A percentile compares a stretch with the other conserved stretches of the same genome.
Evolutionary conservation across 2,888 invertebrate genomes (phyloP).

Genomic region (Omphaloscelis lunosa): DNA sequence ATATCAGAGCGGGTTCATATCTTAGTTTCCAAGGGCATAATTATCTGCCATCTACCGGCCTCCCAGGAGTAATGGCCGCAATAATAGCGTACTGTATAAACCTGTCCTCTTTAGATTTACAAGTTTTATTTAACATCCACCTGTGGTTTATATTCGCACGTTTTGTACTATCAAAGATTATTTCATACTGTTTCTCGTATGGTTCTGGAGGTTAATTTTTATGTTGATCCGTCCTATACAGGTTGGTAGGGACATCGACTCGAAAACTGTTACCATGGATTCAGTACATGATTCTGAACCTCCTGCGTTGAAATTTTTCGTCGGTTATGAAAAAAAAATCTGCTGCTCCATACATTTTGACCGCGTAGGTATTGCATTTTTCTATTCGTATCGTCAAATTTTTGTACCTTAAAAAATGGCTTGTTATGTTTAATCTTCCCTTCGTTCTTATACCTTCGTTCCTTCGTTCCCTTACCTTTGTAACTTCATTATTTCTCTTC

Average conservation of each 20-base stretch:
- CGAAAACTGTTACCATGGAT: too few species aligned
- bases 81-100: slow-evolving; percentile 32
- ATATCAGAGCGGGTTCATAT: slow-evolving; percentile 9
- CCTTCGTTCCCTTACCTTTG: too few species aligned
- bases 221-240: background rate
- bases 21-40: slow-evolving; percentile 34
- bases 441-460: too few species aligned
- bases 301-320: too few species aligned
- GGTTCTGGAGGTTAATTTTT: slow-evolving; percentile 35
- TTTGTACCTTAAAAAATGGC: background rate
- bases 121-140: slow-evolving; percentile 38
- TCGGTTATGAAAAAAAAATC: too few species aligned
- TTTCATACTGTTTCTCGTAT: background rate
- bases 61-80: slow-evolving; percentile 30
- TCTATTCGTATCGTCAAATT: background rate
- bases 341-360: too few species aligned
- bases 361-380: too few species aligned
- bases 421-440: background rate
- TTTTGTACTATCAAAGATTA: slow-evolving; percentile 12
- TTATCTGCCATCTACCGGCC: slow-evolving; percentile 30
- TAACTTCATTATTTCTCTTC: too few species aligned
- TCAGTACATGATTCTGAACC: too few species aligned
- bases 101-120: slow-evolving; percentile 56
- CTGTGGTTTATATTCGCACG: slow-evolving; percentile 35
- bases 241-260: too few species aligned